Evolutionary conservation across 2,797 vertebrate species (phyloP).

Genomic region (Brachyrhaphis roseni): DNA sequence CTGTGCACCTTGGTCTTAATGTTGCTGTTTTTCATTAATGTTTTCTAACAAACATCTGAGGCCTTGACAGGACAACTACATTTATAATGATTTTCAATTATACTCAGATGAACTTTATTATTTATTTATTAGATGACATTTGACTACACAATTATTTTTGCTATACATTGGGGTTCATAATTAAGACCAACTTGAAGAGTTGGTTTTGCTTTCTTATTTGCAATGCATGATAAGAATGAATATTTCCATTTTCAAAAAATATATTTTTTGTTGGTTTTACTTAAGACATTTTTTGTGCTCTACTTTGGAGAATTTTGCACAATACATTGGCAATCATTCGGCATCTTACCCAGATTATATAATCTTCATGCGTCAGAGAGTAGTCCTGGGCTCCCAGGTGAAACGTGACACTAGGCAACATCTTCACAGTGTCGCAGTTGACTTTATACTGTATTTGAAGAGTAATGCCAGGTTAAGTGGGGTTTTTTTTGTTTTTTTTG

Average conservation of each 20-base stretch:
- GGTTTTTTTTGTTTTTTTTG: conserved; percentile 6
- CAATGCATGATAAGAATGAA: not conserved
- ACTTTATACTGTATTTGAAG: conserved; percentile 84
- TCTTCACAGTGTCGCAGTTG: conserved; percentile 86
- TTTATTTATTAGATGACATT: not conserved
- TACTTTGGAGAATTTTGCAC: not conserved
- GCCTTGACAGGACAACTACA: not conserved
- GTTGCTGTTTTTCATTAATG: not conserved
- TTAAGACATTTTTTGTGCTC: not conserved
- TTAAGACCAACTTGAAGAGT: not conserved
- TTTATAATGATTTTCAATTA: not conserved
- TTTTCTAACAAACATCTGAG: not conserved
- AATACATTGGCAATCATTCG: not conserved
- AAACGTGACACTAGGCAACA: conserved; percentile 90
- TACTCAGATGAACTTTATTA: not conserved
- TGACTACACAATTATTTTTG: not conserved
- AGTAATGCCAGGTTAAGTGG: not conserved
- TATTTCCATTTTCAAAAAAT: not conserved
- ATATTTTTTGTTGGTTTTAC: not conserved
- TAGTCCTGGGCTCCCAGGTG: conserved; percentile 89
- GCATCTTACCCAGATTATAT: conserved; percentile 87
- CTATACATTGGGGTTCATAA: not conserved
- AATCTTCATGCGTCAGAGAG: conserved; percentile 85
- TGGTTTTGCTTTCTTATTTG: not conserved
- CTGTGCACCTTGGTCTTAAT: not conserved